Evolutionary conservation across 2,113 vertebrate species (phyloP).

Genomic region (Otus sunia): DNA sequence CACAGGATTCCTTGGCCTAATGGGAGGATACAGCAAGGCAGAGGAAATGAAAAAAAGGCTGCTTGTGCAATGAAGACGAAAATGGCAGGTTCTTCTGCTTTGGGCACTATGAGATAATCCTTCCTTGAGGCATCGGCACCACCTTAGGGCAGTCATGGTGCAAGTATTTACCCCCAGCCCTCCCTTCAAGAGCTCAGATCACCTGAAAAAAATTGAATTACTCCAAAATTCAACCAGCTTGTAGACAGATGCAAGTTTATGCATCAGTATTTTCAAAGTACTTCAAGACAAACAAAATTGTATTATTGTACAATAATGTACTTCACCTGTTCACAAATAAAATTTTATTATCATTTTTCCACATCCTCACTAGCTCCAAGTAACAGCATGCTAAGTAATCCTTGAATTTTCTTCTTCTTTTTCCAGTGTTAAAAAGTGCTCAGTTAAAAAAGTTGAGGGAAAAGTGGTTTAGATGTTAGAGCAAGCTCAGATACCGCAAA

Average conservation of each 20-base stretch:
- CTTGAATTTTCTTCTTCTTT: neutral
- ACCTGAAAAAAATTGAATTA: neutral
- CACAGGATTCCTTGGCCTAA: neutral
- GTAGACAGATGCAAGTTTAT: neutral
- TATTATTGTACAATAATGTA: neutral
- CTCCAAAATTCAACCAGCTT: neutral
- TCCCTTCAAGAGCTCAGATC: neutral
- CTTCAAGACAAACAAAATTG: neutral
- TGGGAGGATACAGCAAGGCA: neutral
- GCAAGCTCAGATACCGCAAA: neutral
- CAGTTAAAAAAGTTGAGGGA: neutral
- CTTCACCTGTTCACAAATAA: neutral
- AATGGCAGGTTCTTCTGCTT: slow-evolving; percentile 29
- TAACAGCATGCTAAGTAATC: neutral
- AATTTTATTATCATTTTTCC: neutral
- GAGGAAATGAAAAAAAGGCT: neutral
- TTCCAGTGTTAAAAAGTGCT: accelerated
- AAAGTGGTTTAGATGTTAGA: neutral
- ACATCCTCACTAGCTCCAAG: neutral
- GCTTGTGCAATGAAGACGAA: neutral
- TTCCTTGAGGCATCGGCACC: neutral
- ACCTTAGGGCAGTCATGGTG: neutral
- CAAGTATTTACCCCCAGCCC: neutral
- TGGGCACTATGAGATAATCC: neutral
- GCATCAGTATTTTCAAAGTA: neutral